Base-by-base conservation (phyloP, 2,797 vertebrate species). In the Distichodus sexfasciatus region DNA sequence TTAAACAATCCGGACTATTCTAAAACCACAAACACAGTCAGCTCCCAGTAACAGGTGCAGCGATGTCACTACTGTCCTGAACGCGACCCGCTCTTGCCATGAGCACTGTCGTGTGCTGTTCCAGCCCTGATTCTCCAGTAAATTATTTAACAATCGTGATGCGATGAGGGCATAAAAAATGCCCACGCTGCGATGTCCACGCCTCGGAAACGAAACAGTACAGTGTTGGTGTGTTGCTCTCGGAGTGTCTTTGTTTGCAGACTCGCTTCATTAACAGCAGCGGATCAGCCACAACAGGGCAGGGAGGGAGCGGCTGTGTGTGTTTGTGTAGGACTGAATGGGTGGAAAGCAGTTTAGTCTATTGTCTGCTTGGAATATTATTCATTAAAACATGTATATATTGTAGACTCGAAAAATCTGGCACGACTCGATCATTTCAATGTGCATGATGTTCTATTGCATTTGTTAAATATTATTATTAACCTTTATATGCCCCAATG, bases 121-220 rank as follows among this genome's bases (percentile, higher is more conserved):
- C 31, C 24, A 23, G 19, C 15, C 44, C 14, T 10, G 24, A 17
- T 33, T 23, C 48, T 31, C 33, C 41, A 55, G n/a, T 63, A 21
- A 63, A 51, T 51, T 44, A 70, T 54, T 70, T 11, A 62, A 44
- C 21, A 48, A 3, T 9, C 21, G 43, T 48, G 41, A 31, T 54
- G 43, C 19, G 21, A 43, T 53, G 67, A 61, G 24, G 9, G 19
- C 2, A n/a, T n/a, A n/a, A n/a, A 26, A 54, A 65, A 35, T 64
- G 41, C 12, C 15, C 11, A 41, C 26, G 21, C 29, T 57, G 33
- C 51, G 31, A 17, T 19, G 47, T 15, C 43, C 54, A 50, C 2
- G 1, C 28, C 26, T 53, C 6, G 33, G 29, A n/a, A n/a, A 36
- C 10, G 9, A 29, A 57, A 58, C n/a, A n/a, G n/a, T n/a, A 40